phyloP scores from a whole-genome alignment of 2,113 vertebrate genomes.

The Hippolais icterina region DNA sequence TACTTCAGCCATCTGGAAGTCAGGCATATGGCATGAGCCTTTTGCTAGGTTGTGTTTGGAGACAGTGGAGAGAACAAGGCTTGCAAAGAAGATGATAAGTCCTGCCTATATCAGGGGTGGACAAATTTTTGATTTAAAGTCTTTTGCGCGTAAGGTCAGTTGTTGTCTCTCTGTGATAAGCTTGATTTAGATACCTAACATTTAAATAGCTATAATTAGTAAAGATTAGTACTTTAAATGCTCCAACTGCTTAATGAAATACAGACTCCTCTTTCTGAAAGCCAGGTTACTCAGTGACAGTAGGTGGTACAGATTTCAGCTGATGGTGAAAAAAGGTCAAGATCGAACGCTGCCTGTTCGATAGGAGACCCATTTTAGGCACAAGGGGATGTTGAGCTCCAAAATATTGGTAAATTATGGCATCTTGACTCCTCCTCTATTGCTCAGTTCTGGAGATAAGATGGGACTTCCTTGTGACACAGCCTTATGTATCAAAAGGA shows the following conservation, averaged over 20 bases:
- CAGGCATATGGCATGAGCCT: background rate
- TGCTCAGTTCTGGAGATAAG: background rate
- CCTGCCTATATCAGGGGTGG: background rate
- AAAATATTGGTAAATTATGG: background rate
- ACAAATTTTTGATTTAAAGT: background rate
- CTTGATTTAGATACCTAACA: background rate
- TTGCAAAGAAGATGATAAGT: background rate
- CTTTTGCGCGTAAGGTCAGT: background rate
- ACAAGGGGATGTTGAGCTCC: background rate
- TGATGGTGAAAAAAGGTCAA: background rate
- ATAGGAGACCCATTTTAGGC: background rate
- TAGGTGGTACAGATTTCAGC: background rate
- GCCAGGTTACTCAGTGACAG: background rate
- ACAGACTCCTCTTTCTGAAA: background rate
- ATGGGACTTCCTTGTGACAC: background rate
- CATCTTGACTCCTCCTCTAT: background rate
- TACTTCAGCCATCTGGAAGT: background rate
- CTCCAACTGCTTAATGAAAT: background rate
- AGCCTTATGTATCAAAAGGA: background rate
- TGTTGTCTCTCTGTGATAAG: background rate
- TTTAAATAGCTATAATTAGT: background rate
- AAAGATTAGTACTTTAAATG: background rate
- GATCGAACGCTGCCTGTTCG: background rate
- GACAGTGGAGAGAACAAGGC: background rate
- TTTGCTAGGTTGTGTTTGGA: background rate